Conservation (phyloP, 2,797 vertebrate genomes). For the Dryobates pubescens region DNA sequence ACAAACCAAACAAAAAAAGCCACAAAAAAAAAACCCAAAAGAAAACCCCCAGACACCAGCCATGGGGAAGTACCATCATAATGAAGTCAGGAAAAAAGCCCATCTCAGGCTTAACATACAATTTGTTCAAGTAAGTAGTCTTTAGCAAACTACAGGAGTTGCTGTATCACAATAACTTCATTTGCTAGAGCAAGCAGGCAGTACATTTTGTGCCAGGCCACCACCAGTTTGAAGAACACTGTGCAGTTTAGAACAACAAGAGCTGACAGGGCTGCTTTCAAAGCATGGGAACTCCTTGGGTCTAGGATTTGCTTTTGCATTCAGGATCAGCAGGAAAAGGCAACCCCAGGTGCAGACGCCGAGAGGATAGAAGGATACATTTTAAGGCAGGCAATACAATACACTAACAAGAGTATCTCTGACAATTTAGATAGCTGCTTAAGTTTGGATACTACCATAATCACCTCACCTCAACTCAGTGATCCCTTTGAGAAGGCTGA, state of each 20-base stretch:
- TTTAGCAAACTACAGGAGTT: neutral
- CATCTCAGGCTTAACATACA: neutral
- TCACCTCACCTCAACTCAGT: neutral
- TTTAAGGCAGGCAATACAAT: neutral
- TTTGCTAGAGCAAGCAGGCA: neutral
- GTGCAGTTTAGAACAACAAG: neutral
- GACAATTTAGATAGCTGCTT: neutral
- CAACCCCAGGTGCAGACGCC: neutral
- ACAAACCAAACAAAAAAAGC: too few species aligned
- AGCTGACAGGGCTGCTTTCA: neutral
- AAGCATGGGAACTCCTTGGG: neutral
- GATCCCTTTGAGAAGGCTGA: neutral
- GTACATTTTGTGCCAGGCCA: neutral
- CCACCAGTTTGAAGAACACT: neutral
- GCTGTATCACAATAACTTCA: neutral
- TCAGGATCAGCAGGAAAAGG: neutral
- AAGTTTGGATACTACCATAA: neutral
- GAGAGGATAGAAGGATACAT: fast-evolving
- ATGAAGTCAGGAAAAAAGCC: neutral
- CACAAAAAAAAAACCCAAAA: neutral
- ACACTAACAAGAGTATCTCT: neutral
- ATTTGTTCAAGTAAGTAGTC: neutral
- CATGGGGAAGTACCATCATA: neutral
- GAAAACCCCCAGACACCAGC: neutral
- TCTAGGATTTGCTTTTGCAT: neutral